Evolutionary conservation across 2,888 invertebrate genomes (phyloP), one percentile per base, ranked within the genome.

Genomic region (Arctia plantaginis): DNA sequence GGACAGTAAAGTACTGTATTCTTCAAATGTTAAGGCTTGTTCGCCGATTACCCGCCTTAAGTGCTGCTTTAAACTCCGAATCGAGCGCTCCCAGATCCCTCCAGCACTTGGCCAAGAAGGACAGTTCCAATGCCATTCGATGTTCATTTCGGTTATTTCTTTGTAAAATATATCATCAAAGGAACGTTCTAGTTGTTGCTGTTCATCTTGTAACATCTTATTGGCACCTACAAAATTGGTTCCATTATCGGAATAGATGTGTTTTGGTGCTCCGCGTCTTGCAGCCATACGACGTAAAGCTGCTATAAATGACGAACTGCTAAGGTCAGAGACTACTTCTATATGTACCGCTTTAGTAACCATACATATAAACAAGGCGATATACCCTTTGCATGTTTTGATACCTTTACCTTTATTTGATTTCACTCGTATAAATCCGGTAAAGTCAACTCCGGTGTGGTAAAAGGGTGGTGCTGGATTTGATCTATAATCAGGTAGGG

Each of bases 351-450:
- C 69, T 41, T 44, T 35, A 7, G 70, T 70, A 0, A 30, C 62
- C 77, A 79, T 76, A 59, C 71, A 74, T 3, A 74, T 33, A 69
- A 71, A 74, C 12, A 74, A 0, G n/a, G 30, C 59, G 4, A 74
- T 66, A 27, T 74, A 74, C 0, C 39, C 71, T 33, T 74, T 71
- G 10, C 47, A 64, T 6, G 74, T 65, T 65, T 65, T 65, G 1
- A 33, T 65, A 13, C 33, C 33, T 65, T 18, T 65, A 2, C 65
- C 35, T 33, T 35, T 65, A 23, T 65, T n/a, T n/a, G n/a, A n/a
- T n/a, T n/a, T n/a, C n/a, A 68, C 51, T 4, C 23, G 4, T 10
- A 68, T 15, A 23, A 20, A 47, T 6, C 68, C 68, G 13, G 68
- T 68, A 33, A 33, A 68, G 23, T 68, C 68, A 10, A 68, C 51